phyloP scores from a whole-genome alignment of 2,888 invertebrate species.

The Caenorhabditis wallacei region DNA sequence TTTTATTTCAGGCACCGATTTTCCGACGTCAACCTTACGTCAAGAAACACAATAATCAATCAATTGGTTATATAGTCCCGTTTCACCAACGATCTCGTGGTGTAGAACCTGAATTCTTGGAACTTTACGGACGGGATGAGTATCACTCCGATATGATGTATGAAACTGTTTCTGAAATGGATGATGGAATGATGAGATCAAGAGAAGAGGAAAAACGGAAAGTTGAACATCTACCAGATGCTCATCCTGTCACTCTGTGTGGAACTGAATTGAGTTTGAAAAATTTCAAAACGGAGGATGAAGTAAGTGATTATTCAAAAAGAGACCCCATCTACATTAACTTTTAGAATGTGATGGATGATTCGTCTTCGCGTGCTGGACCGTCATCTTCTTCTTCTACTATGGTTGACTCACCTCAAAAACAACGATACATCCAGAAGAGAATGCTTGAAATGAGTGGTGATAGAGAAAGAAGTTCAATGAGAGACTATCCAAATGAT shows the following conservation, averaged over 20 bases:
- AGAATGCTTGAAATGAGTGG: slow-evolving; percentile 15
- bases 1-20: slow-evolving; percentile 37
- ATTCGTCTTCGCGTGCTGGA: slow-evolving; percentile 8
- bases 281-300: slow-evolving; percentile 59
- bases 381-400: slow-evolving; percentile 33
- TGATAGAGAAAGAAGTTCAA: slow-evolving; percentile 4
- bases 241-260: slow-evolving; percentile 47
- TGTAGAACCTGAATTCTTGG: slow-evolving; percentile 68
- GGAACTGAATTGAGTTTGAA: slow-evolving; percentile 39
- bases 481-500: slow-evolving; percentile 18
- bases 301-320: slow-evolving; percentile 3
- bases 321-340: neutral
- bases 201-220: slow-evolving; percentile 39
- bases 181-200: slow-evolving; percentile 38
- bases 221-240: slow-evolving; percentile 15
- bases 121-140: slow-evolving; percentile 41
- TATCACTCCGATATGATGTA: slow-evolving; percentile 43
- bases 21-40: slow-evolving; percentile 75
- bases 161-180: slow-evolving; percentile 39
- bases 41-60: slow-evolving; percentile 57
- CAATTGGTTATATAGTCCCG: slow-evolving; percentile 68
- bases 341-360: neutral
- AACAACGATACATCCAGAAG: slow-evolving; percentile 32
- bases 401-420: neutral
- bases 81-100: slow-evolving; percentile 62